Evolutionary conservation across 2,797 vertebrate genomes (phyloP), one percentile per base, ranked within the genome.

Genomic region (Argentina silus): DNA sequence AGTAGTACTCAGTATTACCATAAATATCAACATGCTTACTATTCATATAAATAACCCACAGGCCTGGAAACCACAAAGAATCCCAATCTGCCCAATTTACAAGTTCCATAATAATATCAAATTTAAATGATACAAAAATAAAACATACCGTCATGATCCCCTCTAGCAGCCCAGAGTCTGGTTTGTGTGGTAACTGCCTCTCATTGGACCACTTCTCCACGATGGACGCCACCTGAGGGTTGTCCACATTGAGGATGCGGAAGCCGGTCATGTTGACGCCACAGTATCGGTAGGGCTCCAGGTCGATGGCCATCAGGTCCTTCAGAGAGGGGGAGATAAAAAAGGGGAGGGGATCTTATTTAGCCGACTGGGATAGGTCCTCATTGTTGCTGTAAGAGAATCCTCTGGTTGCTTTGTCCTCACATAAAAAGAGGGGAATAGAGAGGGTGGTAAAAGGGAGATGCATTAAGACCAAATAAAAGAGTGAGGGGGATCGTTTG

Each of bases 201-300:
- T 99, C 98, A 91, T 95, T 96, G 66, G 97, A 96, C 98, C 98
- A 99, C 86, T 99, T 99, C 86, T 99, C 98, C n/a, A 96, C 91
- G 43, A 99, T 97, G 82, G 96, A 92, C 0, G 96, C 91, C 1
- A 99, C 98, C 9, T 97, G 96, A 0, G 97, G 96, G 90, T 97
- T 99, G 70, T 99, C 98, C 86, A 97, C 96, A 0, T 99, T 99
- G 77, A 99, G 94, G 91, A 99, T 98, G 27, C 98, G 95, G 88
- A 99, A 99, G 47, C 98, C 97, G 0, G 98, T 99, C 94, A 99
- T 96, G 88, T 99, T 99, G 79, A 99, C 98, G 0, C 98, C 98
- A 0, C 97, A 98, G 92, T 98, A 99, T 81, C 97, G 97, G 23
- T 99, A 99, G 8, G 97, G 97, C 84, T 99, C 98, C 86, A 99